Base-by-base conservation (phyloP, 92 coral and sea anemone species). In the Parazoanthus darwini region DNA sequence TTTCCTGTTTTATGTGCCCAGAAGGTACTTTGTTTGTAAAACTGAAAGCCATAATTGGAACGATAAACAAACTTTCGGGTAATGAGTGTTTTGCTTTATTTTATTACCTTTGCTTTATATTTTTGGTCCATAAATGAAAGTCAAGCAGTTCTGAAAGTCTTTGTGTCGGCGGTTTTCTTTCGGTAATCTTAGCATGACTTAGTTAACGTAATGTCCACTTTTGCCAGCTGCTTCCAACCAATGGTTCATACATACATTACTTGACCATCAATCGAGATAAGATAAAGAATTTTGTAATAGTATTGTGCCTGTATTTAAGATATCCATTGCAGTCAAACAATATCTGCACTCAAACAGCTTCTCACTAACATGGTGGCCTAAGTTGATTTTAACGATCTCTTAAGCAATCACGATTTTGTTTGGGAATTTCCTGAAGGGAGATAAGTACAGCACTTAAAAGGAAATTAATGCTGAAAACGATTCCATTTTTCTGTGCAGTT, bases 391-490 rank as follows among this genome's bases (percentile, higher is more conserved):
- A 84, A 84, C 79, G 58, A 71, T 74, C 79, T 38, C 79, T 84
- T 84, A 74, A 84, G 67, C 78, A 70, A 16, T 84, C 58, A 71
- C 74, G 10, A 84, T 84, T 84, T 84, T 84, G 79, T 84, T 73
- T 71, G 78, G 63, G 87, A 84, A 84, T 84, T 46, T 84, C 87
- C 87, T 84, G 78, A 84, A 26, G 25, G 39, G 54, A 68, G 87
- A 26, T 46, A 70, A 84, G 87, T 43, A 26, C 56, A 26, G 38
- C 87, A 84, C 67, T 84, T 84, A 84, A 48, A 84, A 70, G 80
- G 58, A 84, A 70, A 84, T 84, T 84, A 84, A 13, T 72, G 74
- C 78, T 84, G 87, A 71, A 84, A 84, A 84, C 68, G 87, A 71
- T 71, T 46, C 87, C 78, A 84, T 84, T 84, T 80, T 84, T 70